Percentiles rank a stretch among this genome's conserved stretches.
These are phyloP conservation scores for Pampusana beccarii DNA, from an alignment of 2,113 vertebrate genomes.

Conservation along the genomic window DNA sequence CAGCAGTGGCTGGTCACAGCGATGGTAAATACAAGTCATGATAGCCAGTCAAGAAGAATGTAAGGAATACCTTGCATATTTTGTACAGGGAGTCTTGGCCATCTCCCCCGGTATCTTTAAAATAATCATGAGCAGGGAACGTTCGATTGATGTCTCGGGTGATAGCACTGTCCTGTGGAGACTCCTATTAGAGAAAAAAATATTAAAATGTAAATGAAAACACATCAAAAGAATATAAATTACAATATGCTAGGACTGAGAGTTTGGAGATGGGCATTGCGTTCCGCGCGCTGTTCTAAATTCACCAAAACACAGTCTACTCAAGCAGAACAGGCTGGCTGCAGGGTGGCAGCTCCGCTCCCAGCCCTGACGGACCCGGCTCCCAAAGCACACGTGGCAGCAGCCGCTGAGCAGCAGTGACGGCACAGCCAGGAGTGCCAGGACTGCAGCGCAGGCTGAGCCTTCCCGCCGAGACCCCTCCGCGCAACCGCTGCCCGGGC, in stretches of 20 bases:
- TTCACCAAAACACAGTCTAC: background rate
- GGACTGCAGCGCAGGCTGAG: background rate
- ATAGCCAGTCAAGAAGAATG: background rate
- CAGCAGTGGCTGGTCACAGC: background rate
- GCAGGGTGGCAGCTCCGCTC: constrained; percentile 12
- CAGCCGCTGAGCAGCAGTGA: background rate
- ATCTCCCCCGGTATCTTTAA: constrained; percentile 98
- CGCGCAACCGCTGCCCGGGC: background rate
- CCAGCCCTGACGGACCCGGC: background rate
- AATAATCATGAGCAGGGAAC: constrained; percentile 99
- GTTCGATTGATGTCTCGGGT: constrained; percentile 98
- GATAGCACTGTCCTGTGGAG: constrained; percentile 98
- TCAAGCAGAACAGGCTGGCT: constrained; percentile 5
- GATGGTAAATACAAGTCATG: background rate
- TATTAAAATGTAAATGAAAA: background rate
- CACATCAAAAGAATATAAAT: background rate
- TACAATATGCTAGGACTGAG: background rate
- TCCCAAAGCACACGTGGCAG: constrained; percentile 18
- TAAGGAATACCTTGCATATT: constrained; percentile 93
- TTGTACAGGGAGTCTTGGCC: constrained; percentile 99
- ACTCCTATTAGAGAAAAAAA: constrained; percentile 80
- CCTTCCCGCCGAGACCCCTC: background rate
- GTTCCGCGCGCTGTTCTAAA: background rate
- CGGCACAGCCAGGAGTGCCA: background rate
- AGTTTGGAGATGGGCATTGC: background rate